Percentiles rank a stretch among this genome's conserved stretches.
phyloP scores from a whole-genome alignment of 2,113 vertebrate genomes.

The Nesoenas mayeri region DNA sequence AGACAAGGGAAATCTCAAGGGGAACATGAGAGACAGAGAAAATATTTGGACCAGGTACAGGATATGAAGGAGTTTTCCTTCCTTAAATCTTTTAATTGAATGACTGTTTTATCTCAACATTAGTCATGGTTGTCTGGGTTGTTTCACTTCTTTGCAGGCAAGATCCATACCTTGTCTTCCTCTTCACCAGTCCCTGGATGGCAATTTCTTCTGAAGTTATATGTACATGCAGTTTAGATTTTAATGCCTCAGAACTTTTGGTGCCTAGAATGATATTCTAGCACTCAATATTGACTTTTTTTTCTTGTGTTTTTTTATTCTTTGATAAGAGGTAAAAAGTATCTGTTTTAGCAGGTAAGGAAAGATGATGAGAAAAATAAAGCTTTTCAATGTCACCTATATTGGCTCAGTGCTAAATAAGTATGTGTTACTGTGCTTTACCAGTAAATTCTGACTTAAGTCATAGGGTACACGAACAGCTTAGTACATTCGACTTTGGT shows the following conservation, averaged over 20 bases:
- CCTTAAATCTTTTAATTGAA: conserved; percentile 46
- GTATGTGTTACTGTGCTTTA: not conserved
- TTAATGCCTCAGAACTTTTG: not conserved
- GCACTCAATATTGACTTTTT: not conserved
- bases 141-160: not conserved
- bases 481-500: not conserved
- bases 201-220: conserved; percentile 31
- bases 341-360: not conserved
- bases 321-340: not conserved
- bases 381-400: not conserved
- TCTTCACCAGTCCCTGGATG: conserved; percentile 29
- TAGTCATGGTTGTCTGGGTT: conserved; percentile 27
- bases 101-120: conserved; percentile 34
- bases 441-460: conserved; percentile 32
- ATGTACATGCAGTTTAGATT: not conserved
- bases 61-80: conserved; percentile 44
- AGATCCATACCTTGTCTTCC: not conserved
- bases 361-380: not conserved
- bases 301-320: not conserved
- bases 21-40: conserved; percentile 8
- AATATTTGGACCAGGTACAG: conserved; percentile 4
- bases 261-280: not conserved
- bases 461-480: not conserved
- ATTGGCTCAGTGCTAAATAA: not conserved
- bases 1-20: conserved; percentile 35